Evolutionary conservation across 2,888 invertebrate genomes (phyloP), one percentile per base, ranked within the genome.

Genomic region (Acrobasis suavella): DNA sequence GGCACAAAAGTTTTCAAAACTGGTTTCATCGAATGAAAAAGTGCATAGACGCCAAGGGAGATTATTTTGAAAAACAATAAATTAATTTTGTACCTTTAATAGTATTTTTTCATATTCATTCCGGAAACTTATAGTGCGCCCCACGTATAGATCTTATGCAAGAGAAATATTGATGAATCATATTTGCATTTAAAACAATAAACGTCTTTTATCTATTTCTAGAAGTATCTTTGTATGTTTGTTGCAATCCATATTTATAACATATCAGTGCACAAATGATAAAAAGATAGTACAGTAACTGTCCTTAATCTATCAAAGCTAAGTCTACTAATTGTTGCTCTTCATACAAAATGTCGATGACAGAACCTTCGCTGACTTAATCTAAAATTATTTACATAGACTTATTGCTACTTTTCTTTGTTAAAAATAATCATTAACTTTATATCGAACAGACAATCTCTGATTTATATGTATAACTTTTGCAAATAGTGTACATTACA

Each of bases 401-500:
- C 51, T 50, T 62, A 62, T 54, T 50, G 58, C 61, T 56, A 58
- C 51, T 50, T 54, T 65, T 58, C 46, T 61, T 55, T 37, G 65
- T 61, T 62, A 54, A 15, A 38, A 10, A 42, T 56, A 50, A 22
- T 22, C 1, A 22, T 22, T 22, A 22, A 22, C 22, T 22, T 22
- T 22, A 22, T 22, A 22, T 22, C 3, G 22, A 22, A 22, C 22
- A 22, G 22, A 22, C 22, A 22, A 22, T 22, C 22, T 22, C 22
- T 22, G 22, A 22, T 22, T 22, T 7, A 39, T 39, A 39, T 10
- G 39, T 10, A 39, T 39, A 42, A 42, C 42, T 42, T 10, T 12
- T 42, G 12, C 42, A 42, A 39, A 39, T 2, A 39, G 42, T 9
- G 12, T 42, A 9, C 3, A 42, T 22, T 22, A 22, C 22, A 22